Evolutionary conservation across 2,888 invertebrate genomes (phyloP).

Genomic region (Vannuccia rotundouncinata): DNA sequence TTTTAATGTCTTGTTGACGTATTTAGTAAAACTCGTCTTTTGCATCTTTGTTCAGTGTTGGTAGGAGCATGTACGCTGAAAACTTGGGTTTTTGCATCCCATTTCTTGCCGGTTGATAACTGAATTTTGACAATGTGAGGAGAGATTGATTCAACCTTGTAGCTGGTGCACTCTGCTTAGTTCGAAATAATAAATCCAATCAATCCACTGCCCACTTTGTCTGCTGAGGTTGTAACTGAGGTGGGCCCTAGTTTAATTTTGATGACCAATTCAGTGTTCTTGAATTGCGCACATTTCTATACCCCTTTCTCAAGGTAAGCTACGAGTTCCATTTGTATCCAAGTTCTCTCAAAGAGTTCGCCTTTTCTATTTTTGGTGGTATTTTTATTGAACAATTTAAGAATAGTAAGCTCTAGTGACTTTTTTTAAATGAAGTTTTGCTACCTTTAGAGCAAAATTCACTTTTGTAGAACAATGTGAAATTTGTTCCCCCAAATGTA

Average conservation of each 20-base stretch:
- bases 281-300: constrained; percentile 8
- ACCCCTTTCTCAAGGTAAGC: constrained; percentile 15
- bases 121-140: constrained; percentile 1
- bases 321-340: constrained; percentile 4
- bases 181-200: constrained; percentile 15
- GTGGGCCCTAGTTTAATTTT: constrained; percentile 4
- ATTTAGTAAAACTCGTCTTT: background rate
- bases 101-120: constrained; percentile 5
- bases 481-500: no score
- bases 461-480: no score
- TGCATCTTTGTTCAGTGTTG: background rate
- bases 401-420: no score
- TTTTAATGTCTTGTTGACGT: background rate
- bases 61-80: background rate
- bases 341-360: constrained; percentile 6
- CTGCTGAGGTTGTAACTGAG: constrained; percentile 15
- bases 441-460: no score
- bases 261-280: constrained; percentile 8
- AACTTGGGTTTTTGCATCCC: background rate
- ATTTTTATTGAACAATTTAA: no score
- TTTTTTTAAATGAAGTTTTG: no score
- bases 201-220: background rate
- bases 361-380: no score
- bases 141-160: constrained; percentile 19
- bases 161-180: background rate